Base-by-base conservation (phyloP, 2,797 vertebrate species). In the Pelobates cultripes region DNA sequence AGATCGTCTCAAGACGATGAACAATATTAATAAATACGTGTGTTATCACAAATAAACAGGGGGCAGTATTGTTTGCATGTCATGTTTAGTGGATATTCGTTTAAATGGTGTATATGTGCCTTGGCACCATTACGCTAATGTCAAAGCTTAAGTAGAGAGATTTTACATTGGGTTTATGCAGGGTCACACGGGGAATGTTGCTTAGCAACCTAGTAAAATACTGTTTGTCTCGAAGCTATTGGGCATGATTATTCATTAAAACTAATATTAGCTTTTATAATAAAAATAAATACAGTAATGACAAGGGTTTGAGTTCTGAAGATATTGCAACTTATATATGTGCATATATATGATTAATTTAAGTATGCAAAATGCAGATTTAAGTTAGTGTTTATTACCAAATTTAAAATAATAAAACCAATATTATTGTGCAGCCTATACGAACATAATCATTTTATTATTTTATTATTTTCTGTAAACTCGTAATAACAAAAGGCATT, bases 201-300 rank as follows among this genome's bases (percentile, higher is more conserved):
- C 81, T 51, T 70, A 83, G 81, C 70, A 78, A 75, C 81, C 81
- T 60, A 60, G 70, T 78, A 78, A 73, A 47, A 75, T 75, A 79
- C 76, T 83, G 71, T 83, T 79, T 83, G 81, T 78, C 81, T 74
- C 44, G 12, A 70, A 79, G 76, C 76, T 70, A 74, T 63, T 78
- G 76, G 64, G 14, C 75, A 73, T 70, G 76, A 60, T 83, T 78
- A 78, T 83, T 79, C 81, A 83, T 70, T 78, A 70, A 78, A 83
- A 75, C 70, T 74, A 83, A 83, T 83, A 83, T 83, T 83, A 63
- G 76, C 70, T 74, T 73, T 74, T 67, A 78, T 78, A 47, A 69
- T 73, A 70, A 69, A 78, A 82, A 83, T 83, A 83, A 78, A 78
- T 74, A 61, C 41, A n/a, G 73, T 71, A 44, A 64, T 76, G 55